A percentile compares a stretch with the other conserved stretches of the same genome.
phyloP scores from a whole-genome alignment of 2,797 vertebrate genomes.

The Schizopygopsis malacanthus region DNA sequence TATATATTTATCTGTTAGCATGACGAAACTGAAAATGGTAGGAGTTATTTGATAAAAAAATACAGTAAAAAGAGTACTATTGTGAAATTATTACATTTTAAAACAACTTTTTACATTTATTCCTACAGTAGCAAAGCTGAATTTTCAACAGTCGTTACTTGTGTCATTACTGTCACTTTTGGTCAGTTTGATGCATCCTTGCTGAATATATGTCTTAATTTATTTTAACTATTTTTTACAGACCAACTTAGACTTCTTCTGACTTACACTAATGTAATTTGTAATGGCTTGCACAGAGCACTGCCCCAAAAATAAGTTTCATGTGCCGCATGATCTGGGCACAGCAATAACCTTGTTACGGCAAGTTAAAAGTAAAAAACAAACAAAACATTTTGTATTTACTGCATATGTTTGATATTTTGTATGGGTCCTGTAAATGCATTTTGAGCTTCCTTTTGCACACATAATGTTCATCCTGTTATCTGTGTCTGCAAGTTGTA shows the following conservation, averaged over 20 bases:
- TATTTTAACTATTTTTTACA: not conserved
- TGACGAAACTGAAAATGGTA: no score
- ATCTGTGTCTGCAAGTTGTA: slow-evolving; percentile 13
- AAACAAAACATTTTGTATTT: not conserved
- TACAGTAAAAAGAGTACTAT: no score
- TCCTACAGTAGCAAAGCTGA: no score
- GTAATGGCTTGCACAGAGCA: not conserved
- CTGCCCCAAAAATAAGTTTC: not conserved
- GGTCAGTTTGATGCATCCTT: not conserved
- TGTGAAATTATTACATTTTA: no score
- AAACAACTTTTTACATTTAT: no score
- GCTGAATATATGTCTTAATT: not conserved
- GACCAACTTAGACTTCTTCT: not conserved
- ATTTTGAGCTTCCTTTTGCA: not conserved
- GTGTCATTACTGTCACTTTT: not conserved
- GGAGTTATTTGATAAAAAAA: no score
- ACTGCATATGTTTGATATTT: not conserved
- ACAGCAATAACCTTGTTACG: not conserved
- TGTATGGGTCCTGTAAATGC: not conserved
- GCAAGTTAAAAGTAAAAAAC: no score
- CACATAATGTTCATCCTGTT: not conserved
- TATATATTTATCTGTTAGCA: no score
- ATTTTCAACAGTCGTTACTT: no score
- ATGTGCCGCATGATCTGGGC: not conserved
- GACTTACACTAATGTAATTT: not conserved